These are phyloP conservation scores for Hippocampus barbouri DNA, from an alignment of 2,113 vertebrate genomes.

Conservation along the genomic window DNA sequence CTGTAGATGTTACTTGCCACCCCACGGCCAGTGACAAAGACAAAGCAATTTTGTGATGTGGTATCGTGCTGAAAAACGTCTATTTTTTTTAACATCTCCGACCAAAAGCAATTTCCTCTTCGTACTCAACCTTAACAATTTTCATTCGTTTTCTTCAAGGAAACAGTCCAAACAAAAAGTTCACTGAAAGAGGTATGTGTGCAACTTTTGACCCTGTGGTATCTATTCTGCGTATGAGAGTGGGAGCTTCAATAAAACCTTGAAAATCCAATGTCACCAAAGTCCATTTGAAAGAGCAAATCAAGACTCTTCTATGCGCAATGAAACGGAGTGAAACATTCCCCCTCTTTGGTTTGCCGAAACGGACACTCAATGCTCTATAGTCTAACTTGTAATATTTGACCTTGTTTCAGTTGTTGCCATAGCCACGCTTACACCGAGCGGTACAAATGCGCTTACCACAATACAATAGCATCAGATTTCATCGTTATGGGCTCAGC, in stretches of 20 bases:
- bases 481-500: too few species aligned
- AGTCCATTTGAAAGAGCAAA: background rate
- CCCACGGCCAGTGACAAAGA: background rate
- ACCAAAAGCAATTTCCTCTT: constrained; percentile 9
- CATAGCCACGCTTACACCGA: background rate
- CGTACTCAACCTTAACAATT: background rate
- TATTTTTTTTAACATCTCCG: background rate
- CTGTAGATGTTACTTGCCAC: background rate
- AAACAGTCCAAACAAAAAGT: constrained; percentile 1
- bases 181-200: background rate
- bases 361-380: background rate
- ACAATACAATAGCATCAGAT: background rate
- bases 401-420: background rate
- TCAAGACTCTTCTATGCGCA: background rate
- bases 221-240: background rate
- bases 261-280: background rate
- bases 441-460: background rate
- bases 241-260: background rate
- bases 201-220: background rate
- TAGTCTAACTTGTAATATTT: background rate
- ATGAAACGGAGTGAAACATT: background rate
- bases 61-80: background rate
- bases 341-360: background rate
- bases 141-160: background rate
- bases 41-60: constrained; percentile 1